Conservation (phyloP, 2,113 vertebrate species). For the Saguinus imperator region DNA sequence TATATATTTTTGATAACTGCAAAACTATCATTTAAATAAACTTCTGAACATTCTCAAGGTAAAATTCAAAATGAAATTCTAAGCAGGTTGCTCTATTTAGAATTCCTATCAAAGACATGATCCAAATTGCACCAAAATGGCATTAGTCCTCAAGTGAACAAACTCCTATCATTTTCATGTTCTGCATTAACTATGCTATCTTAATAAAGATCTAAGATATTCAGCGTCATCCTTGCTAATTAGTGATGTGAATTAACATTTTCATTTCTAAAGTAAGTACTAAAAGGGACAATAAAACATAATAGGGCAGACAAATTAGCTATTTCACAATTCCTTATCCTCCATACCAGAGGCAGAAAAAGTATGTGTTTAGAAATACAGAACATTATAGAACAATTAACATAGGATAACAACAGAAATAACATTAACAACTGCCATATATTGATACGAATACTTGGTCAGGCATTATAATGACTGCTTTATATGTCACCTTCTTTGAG, state of each 20-base stretch:
- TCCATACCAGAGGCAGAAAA: not conserved
- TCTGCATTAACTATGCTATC: not conserved
- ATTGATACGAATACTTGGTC: not conserved
- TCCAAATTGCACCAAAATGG: slow-evolving; percentile 19
- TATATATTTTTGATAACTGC: slow-evolving; percentile 39
- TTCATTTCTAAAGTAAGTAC: slow-evolving; percentile 17
- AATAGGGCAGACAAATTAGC: not conserved
- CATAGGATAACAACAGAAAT: not conserved
- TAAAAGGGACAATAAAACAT: not conserved
- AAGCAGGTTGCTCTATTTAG: not conserved
- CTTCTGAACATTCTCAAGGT: slow-evolving; percentile 28
- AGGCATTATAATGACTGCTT: not conserved
- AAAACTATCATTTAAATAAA: slow-evolving; percentile 61
- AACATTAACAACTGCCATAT: not conserved
- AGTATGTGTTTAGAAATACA: slow-evolving; percentile 9
- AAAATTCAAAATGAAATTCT: slow-evolving; percentile 50
- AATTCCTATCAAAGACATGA: slow-evolving; percentile 51
- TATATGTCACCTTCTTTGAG: not conserved
- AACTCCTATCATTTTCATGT: not conserved
- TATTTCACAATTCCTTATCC: not conserved
- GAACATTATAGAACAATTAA: not conserved
- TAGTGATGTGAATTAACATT: not conserved
- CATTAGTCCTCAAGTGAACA: not conserved
- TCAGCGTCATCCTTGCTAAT: not conserved
- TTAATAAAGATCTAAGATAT: not conserved